Conservation (phyloP, 2,888 invertebrate genomes). For the Stictocephala bisonia region DNA sequence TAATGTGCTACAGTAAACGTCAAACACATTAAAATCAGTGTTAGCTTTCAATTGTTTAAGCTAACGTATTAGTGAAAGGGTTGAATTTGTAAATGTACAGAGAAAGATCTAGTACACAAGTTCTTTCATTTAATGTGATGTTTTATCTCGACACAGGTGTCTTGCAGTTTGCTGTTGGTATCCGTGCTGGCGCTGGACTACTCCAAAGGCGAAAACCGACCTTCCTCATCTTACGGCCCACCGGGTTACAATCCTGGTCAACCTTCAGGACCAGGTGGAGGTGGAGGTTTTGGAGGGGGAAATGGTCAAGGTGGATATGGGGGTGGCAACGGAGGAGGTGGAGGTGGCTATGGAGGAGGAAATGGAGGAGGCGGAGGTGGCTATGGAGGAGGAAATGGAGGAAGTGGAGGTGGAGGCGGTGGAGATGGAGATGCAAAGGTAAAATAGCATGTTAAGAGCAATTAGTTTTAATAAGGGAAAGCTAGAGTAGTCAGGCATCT, state of each 20-base stretch:
- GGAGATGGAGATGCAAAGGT: conserved; percentile 29
- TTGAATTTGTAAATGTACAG: too few species aligned
- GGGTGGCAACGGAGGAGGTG: conserved; percentile 7
- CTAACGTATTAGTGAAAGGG: too few species aligned
- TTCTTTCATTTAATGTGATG: neutral
- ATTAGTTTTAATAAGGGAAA: too few species aligned
- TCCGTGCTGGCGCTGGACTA: conserved; percentile 4
- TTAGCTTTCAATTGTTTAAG: too few species aligned
- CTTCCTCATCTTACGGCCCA: conserved; percentile 31
- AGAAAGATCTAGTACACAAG: neutral
- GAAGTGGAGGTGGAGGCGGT: neutral
- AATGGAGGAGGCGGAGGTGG: conserved; percentile 27
- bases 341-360: conserved; percentile 31
- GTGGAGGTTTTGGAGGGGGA: conserved; percentile 25
- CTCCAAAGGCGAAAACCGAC: neutral
- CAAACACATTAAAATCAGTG: too few species aligned
- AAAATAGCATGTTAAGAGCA: too few species aligned
- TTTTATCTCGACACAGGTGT: neutral
- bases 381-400: conserved; percentile 34
- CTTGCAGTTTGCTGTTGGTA: conserved; percentile 5
- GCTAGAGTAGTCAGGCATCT: too few species aligned
- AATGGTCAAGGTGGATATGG: conserved; percentile 32
- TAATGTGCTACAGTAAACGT: too few species aligned
- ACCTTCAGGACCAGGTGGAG: too few species aligned
- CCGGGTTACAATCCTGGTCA: conserved; percentile 37